phyloP scores from a whole-genome alignment of 2,113 vertebrate genomes.

The Meles meles region DNA sequence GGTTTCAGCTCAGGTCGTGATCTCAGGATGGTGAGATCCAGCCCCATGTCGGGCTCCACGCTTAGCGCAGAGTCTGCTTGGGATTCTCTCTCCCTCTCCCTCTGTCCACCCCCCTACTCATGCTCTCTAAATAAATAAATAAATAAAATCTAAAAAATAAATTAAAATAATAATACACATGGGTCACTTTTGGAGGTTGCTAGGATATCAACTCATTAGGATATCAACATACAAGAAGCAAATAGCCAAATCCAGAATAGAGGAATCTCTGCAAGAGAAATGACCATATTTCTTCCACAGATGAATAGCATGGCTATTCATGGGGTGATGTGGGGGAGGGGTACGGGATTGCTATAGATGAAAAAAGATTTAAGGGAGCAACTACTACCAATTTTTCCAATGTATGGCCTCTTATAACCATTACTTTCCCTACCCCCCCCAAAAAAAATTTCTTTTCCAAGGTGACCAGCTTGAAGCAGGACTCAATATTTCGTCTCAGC shows the following conservation, averaged over 20 bases:
- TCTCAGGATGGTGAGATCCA: neutral
- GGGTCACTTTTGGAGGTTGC: neutral
- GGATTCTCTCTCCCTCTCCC: neutral
- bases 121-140: neutral
- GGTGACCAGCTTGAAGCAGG: neutral
- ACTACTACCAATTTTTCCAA: neutral
- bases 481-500: neutral
- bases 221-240: neutral
- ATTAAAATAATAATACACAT: neutral
- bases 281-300: neutral
- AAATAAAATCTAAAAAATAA: neutral
- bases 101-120: neutral
- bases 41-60: neutral
- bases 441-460: neutral
- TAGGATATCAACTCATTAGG: neutral
- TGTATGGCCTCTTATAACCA: neutral
- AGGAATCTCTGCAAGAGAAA: neutral
- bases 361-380: neutral
- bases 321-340: neutral
- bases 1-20: neutral
- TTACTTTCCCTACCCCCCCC: neutral
- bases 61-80: neutral
- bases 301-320: neutral
- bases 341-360: neutral
- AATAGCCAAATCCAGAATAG: neutral